Base-by-base conservation (phyloP, 2,113 vertebrate species). In the Chitala chitala region DNA sequence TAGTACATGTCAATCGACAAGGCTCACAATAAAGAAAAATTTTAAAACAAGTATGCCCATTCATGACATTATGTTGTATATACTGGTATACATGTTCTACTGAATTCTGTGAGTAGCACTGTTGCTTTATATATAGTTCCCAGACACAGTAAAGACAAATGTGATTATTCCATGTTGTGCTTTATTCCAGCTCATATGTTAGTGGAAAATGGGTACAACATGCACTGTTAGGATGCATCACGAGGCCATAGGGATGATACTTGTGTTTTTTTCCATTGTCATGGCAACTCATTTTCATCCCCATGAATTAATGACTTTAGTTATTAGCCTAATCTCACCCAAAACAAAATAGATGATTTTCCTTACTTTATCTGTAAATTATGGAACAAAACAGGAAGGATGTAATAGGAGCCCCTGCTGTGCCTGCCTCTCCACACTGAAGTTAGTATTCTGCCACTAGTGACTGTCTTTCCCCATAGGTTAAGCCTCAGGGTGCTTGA, bases 221-320 rank as follows among this genome's bases (percentile, higher is more conserved):
- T n/a, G n/a, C 4, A 56, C 5, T 56, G 54, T 24, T 56, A 24
- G 24, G n/a, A n/a, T n/a, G n/a, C n/a, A n/a, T n/a, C n/a, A n/a
- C n/a, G n/a, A n/a, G n/a, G n/a, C n/a, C n/a, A n/a, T n/a, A n/a
- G n/a, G n/a, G n/a, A n/a, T n/a, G n/a, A n/a, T n/a, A n/a, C n/a
- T n/a, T n/a, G n/a, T n/a, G n/a, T n/a, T n/a, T n/a, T 56, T 56
- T 22, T 56, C 54, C 54, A 56, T 56, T 10, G 54, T 56, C 54
- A 56, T 56, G 54, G 54, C 24, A 9, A 56, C 54, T 29, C n/a
- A 56, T n/a, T n/a, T 26, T 3, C 24, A 56, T 6, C 29, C 44
- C 5, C 12, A 5, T 46, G 44, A 6, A 6, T 56, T 24, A 56
- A 2, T 20, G 20, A 5, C 53, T 24, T 22, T 56, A 10, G 2